Evolutionary conservation across 2,113 vertebrate genomes (phyloP).

Genomic region (Todiramphus saurophagus): DNA sequence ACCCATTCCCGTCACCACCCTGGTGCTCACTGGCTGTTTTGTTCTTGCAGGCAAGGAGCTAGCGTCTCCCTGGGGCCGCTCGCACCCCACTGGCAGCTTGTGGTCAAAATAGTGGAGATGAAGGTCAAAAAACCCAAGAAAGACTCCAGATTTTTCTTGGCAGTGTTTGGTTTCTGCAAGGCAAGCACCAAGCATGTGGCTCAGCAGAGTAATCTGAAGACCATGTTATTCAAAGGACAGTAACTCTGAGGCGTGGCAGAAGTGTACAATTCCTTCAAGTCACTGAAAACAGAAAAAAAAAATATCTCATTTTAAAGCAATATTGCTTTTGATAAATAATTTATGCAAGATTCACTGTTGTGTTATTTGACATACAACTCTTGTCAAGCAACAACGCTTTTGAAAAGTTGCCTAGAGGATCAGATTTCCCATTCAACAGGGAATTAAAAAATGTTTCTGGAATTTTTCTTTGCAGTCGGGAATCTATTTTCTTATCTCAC

Average conservation of each 20-base stretch:
- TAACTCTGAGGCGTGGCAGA: neutral
- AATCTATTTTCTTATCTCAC: conserved; percentile 68
- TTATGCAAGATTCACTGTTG: conserved; percentile 28
- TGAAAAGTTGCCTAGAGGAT: conserved; percentile 57
- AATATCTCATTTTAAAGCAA: neutral
- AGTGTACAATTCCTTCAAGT: neutral
- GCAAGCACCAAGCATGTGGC: neutral
- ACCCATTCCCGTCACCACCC: conserved; percentile 27
- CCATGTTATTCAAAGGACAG: neutral
- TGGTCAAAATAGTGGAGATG: neutral
- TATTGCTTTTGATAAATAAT: conserved; percentile 23
- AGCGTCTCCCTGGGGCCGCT: fast-evolving
- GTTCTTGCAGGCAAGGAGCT: neutral
- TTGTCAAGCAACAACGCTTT: conserved; percentile 16
- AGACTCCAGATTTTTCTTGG: neutral
- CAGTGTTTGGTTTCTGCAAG: neutral
- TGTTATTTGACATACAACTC: conserved; percentile 38
- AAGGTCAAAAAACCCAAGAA: neutral
- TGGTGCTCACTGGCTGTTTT: neutral
- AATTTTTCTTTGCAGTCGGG: conserved; percentile 63
- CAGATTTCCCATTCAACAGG: conserved; percentile 53
- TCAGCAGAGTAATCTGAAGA: neutral
- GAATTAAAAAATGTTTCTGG: conserved; percentile 68
- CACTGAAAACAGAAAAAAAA: neutral
- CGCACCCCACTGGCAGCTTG: neutral